Percentiles rank a stretch among this genome's conserved stretches.
Evolutionary conservation across 2,888 invertebrate genomes (phyloP).

Genomic region (Ichneumoninae sp.): DNA sequence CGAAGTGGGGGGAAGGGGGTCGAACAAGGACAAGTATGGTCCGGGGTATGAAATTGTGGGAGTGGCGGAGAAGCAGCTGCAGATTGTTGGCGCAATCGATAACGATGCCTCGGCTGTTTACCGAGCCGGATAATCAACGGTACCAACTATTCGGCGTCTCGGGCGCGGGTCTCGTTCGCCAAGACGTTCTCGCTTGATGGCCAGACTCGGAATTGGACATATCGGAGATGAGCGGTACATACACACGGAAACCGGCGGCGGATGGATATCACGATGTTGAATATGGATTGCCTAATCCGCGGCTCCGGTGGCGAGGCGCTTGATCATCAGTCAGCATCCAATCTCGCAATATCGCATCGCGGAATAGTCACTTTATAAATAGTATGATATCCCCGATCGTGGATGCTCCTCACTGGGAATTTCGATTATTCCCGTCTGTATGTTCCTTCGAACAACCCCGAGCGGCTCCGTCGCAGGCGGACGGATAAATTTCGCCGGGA

Average conservation of each 20-base stretch:
- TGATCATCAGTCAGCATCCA: slow-evolving; percentile 34
- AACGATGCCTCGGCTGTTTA: slow-evolving; percentile 80
- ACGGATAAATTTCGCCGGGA: slow-evolving; percentile 30
- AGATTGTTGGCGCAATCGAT: slow-evolving; percentile 82
- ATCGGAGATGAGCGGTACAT: slow-evolving; percentile 24
- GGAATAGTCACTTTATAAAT: slow-evolving; percentile 12
- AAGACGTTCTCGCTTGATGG: slow-evolving; percentile 69
- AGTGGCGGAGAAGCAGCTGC: slow-evolving; percentile 65
- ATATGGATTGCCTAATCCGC: slow-evolving; percentile 45
- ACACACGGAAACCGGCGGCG: slow-evolving; percentile 15
- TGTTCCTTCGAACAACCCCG: slow-evolving; percentile 6
- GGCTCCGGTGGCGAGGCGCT: slow-evolving; percentile 21
- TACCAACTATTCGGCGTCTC: slow-evolving; percentile 72
- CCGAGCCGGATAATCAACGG: slow-evolving; percentile 79
- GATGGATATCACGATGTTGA: slow-evolving; percentile 34
- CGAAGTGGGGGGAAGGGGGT: slow-evolving; percentile 15
- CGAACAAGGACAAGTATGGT: slow-evolving; percentile 52
- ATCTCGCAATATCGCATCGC: neutral
- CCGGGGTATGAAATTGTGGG: slow-evolving; percentile 53
- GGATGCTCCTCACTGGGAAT: neutral
- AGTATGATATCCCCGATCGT: slow-evolving; percentile 11
- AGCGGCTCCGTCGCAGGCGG: slow-evolving; percentile 10
- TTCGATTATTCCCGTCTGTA: slow-evolving; percentile 44
- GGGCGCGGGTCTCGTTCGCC: slow-evolving; percentile 68
- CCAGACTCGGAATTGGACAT: slow-evolving; percentile 51